Base-by-base conservation (phyloP, 2,797 vertebrate species). In the Bradypodion ventrale region DNA sequence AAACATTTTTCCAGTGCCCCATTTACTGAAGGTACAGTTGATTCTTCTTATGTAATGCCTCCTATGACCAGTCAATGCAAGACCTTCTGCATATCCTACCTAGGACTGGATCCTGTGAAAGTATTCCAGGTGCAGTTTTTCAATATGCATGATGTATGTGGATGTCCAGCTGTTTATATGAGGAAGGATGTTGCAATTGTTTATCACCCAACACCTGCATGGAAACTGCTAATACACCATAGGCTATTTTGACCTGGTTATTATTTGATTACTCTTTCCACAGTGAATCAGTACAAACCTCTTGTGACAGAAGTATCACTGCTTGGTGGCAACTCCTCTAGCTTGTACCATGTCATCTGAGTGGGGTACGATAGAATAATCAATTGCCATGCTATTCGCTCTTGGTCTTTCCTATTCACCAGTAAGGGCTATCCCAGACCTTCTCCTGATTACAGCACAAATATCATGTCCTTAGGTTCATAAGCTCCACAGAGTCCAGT, bases 151-250 rank as follows among this genome's bases (percentile, higher is more conserved):
- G 63, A 60, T 75, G 37, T 52, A 89, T 15, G 27, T 19, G 85
- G 91, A 75, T 62, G 82, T 85, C 1, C 70, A n/a, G 75, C 2
- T 63, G 85, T 85, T 81, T 81, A 89, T 80, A 91, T 76, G 86
- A 82, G 46, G 85, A 92, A 83, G 35, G 13, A 73, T 4, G 87
- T 87, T 90, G 85, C 74, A 88, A 90, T 75, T 77, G 86, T 89
- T 88, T 89, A 21, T 0, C 87, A 91, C 89, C 85, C 88, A 89
- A 91, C 93, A 93, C 88, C 91, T 93, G 91, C 91, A 88, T 63
- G 88, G 89, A 86, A 87, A 0, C 86, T 87, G 90, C 89, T 92
- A 85, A 93, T 82, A 32, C 79, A 76, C 75, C 90, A 0, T 19
- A 80, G 89, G 87, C 60, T 0, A 37, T 83, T 93, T 0, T 0